Evolutionary conservation across 1,140 invertebrate species (phyloP), one percentile per base, ranked within the genome.

Genomic region (Atopsyche davidsoni): DNA sequence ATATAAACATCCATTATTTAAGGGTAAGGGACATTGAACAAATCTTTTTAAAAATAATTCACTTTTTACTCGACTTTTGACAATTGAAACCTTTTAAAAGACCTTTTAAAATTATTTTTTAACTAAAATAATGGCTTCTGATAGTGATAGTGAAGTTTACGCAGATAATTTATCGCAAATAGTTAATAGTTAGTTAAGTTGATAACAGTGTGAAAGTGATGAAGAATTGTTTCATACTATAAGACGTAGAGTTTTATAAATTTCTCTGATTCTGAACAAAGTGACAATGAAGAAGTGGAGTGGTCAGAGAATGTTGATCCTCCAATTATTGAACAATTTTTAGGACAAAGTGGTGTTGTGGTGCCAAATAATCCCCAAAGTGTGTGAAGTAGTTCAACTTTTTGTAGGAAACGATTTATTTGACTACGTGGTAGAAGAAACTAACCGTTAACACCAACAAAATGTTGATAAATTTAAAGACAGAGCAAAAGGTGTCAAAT

Each of bases 391-490:
- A 17, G 43, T 49, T 3, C 40, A 60, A 46, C 47, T 45, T 45
- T 60, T 59, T 28, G 58, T 61, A 44, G 55, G 52, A 46, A 25
- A 46, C 41, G 53, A 59, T 50, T 19, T 59, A 19, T 43, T 61
- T 21, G 45, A 59, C 23, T 24, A 48, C 24, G 47, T 60, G 2
- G 53, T 55, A 18, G 51, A 13, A 17, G 60, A 61, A 43, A 51
- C 60, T 3, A 61, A 60, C 35, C 47, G 51, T 43, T 58, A 58
- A 52, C 41, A 54, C 40, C 49, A 53, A 22, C 42, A 57, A 48
- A 54, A 48, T 38, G 21, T 18, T 11, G 31, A 43, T 11, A 45
- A 54, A 35, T 53, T 42, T 23, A 57, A 53, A 59, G 22, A 25
- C n/a, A 19, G 32, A 9, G 35, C 35, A 19, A 59, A 59, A 53